These are phyloP conservation scores for Diplodus puntazzo DNA, from an alignment of 2,797 vertebrate genomes.

Conservation along the genomic window DNA sequence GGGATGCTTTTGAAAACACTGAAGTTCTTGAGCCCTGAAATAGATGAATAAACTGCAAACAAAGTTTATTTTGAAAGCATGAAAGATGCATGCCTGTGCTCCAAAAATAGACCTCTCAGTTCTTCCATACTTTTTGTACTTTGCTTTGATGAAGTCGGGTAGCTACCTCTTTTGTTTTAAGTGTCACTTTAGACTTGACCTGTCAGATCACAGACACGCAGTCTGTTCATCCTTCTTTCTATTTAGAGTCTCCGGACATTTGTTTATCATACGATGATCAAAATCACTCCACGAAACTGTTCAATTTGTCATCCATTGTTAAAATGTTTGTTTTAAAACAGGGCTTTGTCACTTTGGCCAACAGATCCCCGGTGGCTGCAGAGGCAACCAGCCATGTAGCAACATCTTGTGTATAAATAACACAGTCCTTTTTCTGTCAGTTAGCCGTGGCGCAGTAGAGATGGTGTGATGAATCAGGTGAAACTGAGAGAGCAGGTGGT, in stretches of 20 bases:
- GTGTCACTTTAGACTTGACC: neutral
- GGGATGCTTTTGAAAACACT: neutral
- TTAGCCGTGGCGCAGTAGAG: conserved; percentile 1
- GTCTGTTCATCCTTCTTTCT: conserved; percentile 5
- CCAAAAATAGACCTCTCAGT: neutral
- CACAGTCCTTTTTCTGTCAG: conserved; percentile 13
- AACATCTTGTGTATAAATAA: conserved; percentile 45
- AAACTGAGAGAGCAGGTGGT: conserved; percentile 74
- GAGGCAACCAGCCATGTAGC: conserved; percentile 9
- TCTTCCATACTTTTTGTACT: neutral
- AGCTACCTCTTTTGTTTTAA: neutral
- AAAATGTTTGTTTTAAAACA: neutral
- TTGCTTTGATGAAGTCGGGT: conserved; percentile 1
- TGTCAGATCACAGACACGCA: conserved; percentile 6
- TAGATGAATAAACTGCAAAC: conserved; percentile 12
- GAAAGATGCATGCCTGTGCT: neutral
- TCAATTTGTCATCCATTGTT: neutral
- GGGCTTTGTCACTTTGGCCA: neutral
- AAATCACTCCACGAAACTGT: neutral
- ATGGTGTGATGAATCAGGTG: conserved; percentile 68
- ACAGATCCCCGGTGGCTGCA: neutral
- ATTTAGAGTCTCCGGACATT: neutral
- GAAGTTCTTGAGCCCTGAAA: conserved; percentile 24
- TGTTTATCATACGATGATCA: neutral
- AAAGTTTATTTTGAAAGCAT: conserved; percentile 16